Conservation (phyloP, 2,797 vertebrate species). For the Simalia tracyae region DNA sequence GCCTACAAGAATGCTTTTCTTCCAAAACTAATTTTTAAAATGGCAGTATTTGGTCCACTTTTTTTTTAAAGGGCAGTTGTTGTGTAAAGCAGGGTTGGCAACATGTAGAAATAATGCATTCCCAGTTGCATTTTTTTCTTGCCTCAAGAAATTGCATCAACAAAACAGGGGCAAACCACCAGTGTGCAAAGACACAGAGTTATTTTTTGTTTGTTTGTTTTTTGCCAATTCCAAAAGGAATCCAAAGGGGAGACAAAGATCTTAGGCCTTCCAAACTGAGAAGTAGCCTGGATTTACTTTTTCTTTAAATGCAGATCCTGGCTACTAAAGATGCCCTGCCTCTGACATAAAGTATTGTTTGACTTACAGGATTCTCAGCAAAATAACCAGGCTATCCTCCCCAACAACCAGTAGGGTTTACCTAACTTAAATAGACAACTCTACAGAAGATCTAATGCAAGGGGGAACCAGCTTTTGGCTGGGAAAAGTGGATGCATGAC, state of each 20-base stretch:
- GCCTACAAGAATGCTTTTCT: not conserved
- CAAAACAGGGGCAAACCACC: not conserved
- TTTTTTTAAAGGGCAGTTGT: not conserved
- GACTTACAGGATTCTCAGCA: not conserved
- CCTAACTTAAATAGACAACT: not conserved
- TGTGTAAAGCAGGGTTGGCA: not conserved
- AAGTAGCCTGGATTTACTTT: not conserved
- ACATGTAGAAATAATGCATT: not conserved
- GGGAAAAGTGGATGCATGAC: not conserved
- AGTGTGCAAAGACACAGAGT: not conserved
- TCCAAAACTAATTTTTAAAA: not conserved
- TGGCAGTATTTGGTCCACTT: not conserved
- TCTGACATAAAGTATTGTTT: not conserved
- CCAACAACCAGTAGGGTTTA: not conserved
- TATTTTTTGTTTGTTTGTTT: not conserved
- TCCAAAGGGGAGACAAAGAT: not conserved
- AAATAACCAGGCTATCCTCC: not conserved
- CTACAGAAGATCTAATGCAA: not conserved
- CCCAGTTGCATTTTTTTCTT: not conserved
- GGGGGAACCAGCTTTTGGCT: not conserved
- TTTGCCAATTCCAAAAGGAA: not conserved
- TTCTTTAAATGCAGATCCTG: too few species aligned
- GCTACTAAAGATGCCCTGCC: not conserved
- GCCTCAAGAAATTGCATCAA: not conserved
- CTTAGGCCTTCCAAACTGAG: not conserved